Base-by-base conservation (phyloP, 2,888 invertebrate genomes). In the Synanthedon andrenaeformis region DNA sequence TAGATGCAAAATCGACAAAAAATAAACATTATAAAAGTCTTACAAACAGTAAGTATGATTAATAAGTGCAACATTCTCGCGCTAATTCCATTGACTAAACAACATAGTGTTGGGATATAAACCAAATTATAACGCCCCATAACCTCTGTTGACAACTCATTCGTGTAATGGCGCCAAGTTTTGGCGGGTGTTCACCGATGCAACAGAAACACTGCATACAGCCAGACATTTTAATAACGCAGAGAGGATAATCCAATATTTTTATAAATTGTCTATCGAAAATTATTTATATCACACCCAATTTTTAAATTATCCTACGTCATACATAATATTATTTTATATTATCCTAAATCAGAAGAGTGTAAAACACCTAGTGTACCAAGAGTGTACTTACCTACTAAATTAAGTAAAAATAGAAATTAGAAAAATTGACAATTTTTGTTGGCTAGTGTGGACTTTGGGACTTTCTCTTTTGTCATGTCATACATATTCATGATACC, bases 101-200 rank as follows among this genome's bases (percentile, higher is more conserved):
- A 69, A 71, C 72, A 59, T 71, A 71, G 79, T 80, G 83, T 80
- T 69, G 76, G 76, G 82, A 71, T 80, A 83, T 86, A 87, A 86
- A 87, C 79, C 73, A 87, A 87, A 87, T 87, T 84, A 82, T 79
- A 76, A 78, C 87, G 87, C 85, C 63, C 82, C 87, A 87, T 87
- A 86, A 79, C 81, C 69, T 79, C 72, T 65, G 75, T 59, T 75
- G 81, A 77, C 82, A 82, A 82, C 70, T 84, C 84, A 81, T 64
- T 83, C 82, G 87, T 83, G 75, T 79, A 85, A 87, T 83, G 81
- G 77, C 82, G 82, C 72, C 79, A 73, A 71, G 73, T 81, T 80
- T 84, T 77, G 79, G 80, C 82, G 80, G 79, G 76, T 76, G 65
- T 60, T 63, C 64, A 65, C 66, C 69, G 68, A 66, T 59, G 64